Evolutionary conservation across 2,797 vertebrate species (phyloP).

Genomic region (Gymnoscopelus microlampas): DNA sequence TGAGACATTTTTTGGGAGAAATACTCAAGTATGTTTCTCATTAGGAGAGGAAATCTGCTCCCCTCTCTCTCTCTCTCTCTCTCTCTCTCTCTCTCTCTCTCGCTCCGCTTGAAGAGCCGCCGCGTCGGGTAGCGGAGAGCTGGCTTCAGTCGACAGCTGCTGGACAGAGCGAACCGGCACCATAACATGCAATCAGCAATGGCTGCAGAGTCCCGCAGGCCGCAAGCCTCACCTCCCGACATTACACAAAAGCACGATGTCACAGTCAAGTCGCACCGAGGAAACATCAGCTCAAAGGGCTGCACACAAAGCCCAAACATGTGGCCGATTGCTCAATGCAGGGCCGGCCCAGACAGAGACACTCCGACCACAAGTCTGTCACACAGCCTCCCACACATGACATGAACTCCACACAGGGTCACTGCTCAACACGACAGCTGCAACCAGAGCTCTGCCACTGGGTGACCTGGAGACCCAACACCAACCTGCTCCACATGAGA

Average conservation of each 20-base stretch:
- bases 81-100: conserved; percentile 19
- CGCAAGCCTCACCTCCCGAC: conserved; percentile 53
- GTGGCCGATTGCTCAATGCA: conserved; percentile 68
- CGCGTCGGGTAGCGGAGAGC: conserved; percentile 7
- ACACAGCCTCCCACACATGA: conserved; percentile 69
- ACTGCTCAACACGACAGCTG: conserved; percentile 67
- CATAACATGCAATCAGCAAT: conserved; percentile 69
- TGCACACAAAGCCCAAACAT: conserved; percentile 72
- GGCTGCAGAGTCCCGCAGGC: conserved; percentile 54
- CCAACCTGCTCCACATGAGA: conserved; percentile 42
- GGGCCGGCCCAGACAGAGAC: conserved; percentile 70
- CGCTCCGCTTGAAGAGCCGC: conserved; percentile 32
- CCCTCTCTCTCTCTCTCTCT: conserved; percentile 19
- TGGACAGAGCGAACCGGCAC: conserved; percentile 39
- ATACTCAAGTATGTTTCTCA: conserved; percentile 67
- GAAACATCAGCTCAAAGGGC: conserved; percentile 60
- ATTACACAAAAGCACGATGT: conserved; percentile 53
- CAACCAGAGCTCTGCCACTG: conserved; percentile 38
- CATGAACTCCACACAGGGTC: conserved; percentile 74
- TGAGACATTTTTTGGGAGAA: conserved; percentile 58
- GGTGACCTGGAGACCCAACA: conserved; percentile 37
- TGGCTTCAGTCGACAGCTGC: conserved; percentile 51
- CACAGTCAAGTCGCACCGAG: conserved; percentile 58
- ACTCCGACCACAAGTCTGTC: conserved; percentile 70
- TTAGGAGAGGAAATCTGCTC: conserved; percentile 57